These are phyloP conservation scores for Drosophila anomelani DNA, from an alignment of 2,888 invertebrate genomes.

Conservation along the genomic window DNA sequence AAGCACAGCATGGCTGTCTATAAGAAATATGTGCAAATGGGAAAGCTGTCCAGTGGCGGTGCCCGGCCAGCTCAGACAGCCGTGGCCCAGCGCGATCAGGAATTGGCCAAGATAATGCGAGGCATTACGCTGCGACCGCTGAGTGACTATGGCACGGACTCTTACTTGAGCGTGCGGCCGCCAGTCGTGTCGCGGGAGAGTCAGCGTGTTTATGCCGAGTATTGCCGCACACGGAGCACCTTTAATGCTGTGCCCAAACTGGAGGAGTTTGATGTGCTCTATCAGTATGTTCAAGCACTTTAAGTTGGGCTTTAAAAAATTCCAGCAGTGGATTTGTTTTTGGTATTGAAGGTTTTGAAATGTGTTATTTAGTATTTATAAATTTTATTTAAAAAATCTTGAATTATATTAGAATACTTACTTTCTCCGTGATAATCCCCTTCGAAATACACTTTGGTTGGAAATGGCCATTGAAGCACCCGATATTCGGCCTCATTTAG, in stretches of 20 bases:
- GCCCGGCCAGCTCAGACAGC: constrained; percentile 46
- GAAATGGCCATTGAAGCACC: constrained; percentile 41
- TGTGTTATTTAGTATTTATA: background rate
- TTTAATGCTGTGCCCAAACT: constrained; percentile 80
- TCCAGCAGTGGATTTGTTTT: background rate
- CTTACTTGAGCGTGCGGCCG: constrained; percentile 78
- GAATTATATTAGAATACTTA: too few species aligned
- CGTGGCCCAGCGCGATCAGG: constrained; percentile 73
- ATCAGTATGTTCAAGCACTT: constrained; percentile 76
- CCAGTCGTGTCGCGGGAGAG: constrained; percentile 81
- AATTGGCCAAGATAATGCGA: constrained; percentile 71
- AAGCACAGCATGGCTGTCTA: constrained; percentile 81
- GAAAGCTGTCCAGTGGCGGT: constrained; percentile 71
- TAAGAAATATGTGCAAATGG: constrained; percentile 83
- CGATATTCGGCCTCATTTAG: constrained; percentile 59
- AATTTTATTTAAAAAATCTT: background rate
- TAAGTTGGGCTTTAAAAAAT: background rate
- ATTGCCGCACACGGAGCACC: constrained; percentile 76
- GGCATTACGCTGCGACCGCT: constrained; percentile 78
- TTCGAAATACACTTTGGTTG: constrained; percentile 29
- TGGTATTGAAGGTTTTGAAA: background rate
- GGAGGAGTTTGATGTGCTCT: constrained; percentile 74
- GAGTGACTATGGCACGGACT: constrained; percentile 80
- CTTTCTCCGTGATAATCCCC: background rate
- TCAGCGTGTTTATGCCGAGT: constrained; percentile 80